Evolutionary conservation across 2,888 invertebrate genomes (phyloP), one percentile per base, ranked within the genome.

Genomic region (Cephalotes varians): DNA sequence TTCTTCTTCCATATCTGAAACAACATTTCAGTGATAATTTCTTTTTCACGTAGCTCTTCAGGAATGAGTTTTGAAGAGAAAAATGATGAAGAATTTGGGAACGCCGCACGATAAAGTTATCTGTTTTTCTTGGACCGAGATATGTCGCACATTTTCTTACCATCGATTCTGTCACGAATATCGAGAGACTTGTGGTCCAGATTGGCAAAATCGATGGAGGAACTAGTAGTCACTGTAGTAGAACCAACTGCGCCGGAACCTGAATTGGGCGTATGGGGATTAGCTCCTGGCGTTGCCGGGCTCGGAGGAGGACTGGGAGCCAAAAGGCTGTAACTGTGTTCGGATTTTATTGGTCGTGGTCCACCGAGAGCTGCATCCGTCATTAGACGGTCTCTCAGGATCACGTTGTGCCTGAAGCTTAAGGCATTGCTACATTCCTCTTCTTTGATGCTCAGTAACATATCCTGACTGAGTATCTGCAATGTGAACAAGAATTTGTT

Each of bases 381-480:
- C 97, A 98, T 98, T 91, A 98, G 96, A 92, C 98, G 96, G 95
- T 98, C 98, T 95, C 98, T 97, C 40, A 98, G 95, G 76, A 98
- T 97, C 86, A 98, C 97, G 34, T 96, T 96, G 37, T 93, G 92
- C 34, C 91, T 90, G 0, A 90, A 96, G 15, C 96, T 96, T 91
- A 97, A 95, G 92, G 97, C 95, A 56, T 86, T 96, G 90, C 96
- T 96, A 88, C 96, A 95, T 93, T 97, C 97, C 85, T 96, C 96
- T 85, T 96, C 96, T 88, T 95, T 95, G 82, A 95, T 93, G 88
- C 96, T 95, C 91, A 96, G 93, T 76, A 96, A 82, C 62, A 92
- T 89, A 76, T 94, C 96, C 88, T 97, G 97, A 92, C 96, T 95
- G 95, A 96, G 95, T 82, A 96, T 95, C 97, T 97, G 95, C 7